Conservation (phyloP, 2,888 invertebrate species). For the Tupiocoris notatus region DNA sequence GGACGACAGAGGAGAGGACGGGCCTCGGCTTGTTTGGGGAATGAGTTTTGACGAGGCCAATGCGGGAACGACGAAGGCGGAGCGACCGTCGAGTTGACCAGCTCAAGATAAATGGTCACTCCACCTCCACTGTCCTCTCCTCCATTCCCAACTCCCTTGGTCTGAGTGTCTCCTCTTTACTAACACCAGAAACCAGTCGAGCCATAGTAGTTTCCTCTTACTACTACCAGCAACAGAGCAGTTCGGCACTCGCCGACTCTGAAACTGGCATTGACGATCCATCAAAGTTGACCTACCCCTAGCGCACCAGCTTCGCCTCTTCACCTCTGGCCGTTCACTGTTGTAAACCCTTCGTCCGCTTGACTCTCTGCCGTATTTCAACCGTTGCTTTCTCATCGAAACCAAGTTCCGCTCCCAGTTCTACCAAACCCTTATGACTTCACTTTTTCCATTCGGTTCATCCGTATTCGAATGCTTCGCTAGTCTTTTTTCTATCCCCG, state of each 20-base stretch:
- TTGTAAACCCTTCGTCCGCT: background rate
- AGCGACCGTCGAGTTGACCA: background rate
- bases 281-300: conserved; percentile 33
- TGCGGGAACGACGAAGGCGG: conserved; percentile 11
- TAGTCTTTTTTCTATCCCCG: background rate
- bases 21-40: conserved; percentile 21
- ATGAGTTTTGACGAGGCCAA: conserved; percentile 39
- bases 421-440: background rate
- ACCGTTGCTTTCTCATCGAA: background rate
- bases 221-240: background rate
- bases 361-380: background rate
- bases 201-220: too few relatives aligned
- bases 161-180: background rate
- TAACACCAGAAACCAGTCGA: background rate
- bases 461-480: background rate
- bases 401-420: background rate
- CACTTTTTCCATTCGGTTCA: conserved; percentile 15
- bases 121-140: background rate
- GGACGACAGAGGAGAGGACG: too few relatives aligned
- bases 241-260: conserved; percentile 6
- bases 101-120: conserved; percentile 29
- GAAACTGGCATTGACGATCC: conserved; percentile 38
- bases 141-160: background rate
- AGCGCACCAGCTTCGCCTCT: background rate
- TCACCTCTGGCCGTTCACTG: background rate